Evolutionary conservation across 2,113 vertebrate genomes (phyloP).

Genomic region (Nestor notabilis): DNA sequence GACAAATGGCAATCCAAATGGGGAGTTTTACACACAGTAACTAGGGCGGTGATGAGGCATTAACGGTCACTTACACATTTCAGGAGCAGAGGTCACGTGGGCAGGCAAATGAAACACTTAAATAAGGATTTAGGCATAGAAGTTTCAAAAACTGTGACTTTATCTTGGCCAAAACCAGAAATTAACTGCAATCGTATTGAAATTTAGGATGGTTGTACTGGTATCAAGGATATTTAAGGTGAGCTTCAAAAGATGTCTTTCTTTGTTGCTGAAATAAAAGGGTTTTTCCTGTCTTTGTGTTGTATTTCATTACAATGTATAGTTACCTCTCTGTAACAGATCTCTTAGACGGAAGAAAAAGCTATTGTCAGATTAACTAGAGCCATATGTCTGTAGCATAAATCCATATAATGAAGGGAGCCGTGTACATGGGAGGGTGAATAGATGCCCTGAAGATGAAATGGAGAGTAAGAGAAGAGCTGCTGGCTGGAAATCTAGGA

Average conservation of each 20-base stretch:
- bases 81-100: neutral
- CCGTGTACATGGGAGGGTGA: neutral
- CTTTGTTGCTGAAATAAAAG: slow-evolving; percentile 14
- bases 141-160: neutral
- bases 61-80: neutral
- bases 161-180: neutral
- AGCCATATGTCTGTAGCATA: slow-evolving; percentile 37
- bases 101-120: neutral
- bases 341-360: slow-evolving; percentile 8
- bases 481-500: neutral
- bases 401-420: slow-evolving; percentile 25
- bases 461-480: neutral
- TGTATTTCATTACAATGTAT: slow-evolving; percentile 40
- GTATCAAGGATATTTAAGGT: slow-evolving; percentile 2
- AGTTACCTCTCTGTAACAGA: neutral
- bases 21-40: neutral
- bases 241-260: slow-evolving; percentile 2
- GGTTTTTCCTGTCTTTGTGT: neutral
- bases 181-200: neutral
- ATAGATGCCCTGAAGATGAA: neutral
- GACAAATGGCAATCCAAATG: neutral
- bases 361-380: slow-evolving; percentile 48
- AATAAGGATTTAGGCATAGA: neutral
- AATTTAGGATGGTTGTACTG: neutral
- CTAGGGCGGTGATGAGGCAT: neutral